Conservation (phyloP, 1,140 invertebrate species). For the Drosophila lowei region DNA sequence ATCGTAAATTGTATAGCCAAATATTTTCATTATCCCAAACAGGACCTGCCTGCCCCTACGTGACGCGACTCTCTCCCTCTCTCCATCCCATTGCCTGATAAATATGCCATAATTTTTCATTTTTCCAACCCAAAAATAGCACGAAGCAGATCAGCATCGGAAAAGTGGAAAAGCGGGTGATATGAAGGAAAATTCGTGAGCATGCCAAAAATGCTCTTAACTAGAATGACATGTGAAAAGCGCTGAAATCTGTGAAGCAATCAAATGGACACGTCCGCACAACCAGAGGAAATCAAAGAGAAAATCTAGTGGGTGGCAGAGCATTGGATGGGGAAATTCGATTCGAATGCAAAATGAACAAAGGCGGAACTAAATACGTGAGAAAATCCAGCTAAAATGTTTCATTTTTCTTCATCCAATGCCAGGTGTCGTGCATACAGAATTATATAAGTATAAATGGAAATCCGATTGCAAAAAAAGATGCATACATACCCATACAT, state of each 20-base stretch:
- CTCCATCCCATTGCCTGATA: conserved; percentile 13
- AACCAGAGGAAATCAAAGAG: conserved; percentile 36
- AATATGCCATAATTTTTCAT: conserved; percentile 57
- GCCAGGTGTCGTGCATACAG: conserved; percentile 31
- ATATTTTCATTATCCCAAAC: conserved; percentile 21
- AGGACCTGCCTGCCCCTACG: background rate
- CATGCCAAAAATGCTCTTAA: conserved; percentile 80
- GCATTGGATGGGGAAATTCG: conserved; percentile 28
- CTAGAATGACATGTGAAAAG: conserved; percentile 77
- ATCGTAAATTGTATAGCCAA: background rate
- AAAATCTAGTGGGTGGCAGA: conserved; percentile 41
- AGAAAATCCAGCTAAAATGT: conserved; percentile 44
- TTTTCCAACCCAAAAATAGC: conserved; percentile 43
- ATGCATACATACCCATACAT: background rate
- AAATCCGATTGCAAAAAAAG: background rate
- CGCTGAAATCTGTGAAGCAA: conserved; percentile 74
- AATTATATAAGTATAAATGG: conserved; percentile 10
- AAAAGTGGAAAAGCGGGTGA: conserved; percentile 16
- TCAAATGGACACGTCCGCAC: conserved; percentile 74
- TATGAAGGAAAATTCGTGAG: conserved; percentile 51
- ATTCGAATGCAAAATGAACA: conserved; percentile 38
- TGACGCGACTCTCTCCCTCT: background rate
- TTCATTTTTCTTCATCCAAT: conserved; percentile 7
- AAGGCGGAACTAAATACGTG: conserved; percentile 35
- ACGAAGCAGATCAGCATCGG: background rate